These are phyloP conservation scores for Catotricha subobsoleta DNA, from an alignment of 2,888 invertebrate genomes.

Conservation along the genomic window DNA sequence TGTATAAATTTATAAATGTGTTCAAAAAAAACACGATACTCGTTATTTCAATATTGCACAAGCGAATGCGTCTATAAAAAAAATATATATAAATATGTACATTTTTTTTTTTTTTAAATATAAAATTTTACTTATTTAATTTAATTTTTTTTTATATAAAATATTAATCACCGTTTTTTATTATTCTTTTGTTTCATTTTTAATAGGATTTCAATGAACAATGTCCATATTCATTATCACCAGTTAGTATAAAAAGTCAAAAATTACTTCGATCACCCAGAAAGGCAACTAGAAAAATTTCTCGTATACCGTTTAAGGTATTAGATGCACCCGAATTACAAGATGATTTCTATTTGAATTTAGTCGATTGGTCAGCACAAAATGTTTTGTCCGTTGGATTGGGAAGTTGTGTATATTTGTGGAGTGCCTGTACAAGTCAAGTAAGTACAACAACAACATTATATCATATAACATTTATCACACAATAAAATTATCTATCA, in stretches of 20 bases:
- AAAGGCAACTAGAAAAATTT: constrained; percentile 96
- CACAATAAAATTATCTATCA: no score
- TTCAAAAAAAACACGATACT: no score
- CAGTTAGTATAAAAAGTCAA: constrained; percentile 89
- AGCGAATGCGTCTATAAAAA: not conserved
- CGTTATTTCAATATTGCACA: not conserved
- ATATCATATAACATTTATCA: no score
- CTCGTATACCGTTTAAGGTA: constrained; percentile 94
- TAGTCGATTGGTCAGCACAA: constrained; percentile 98
- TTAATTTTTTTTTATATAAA: not conserved
- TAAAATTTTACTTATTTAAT: no score
- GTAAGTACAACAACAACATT: no score
- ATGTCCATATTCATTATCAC: constrained; percentile 85
- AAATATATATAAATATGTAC: not conserved
- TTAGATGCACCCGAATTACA: constrained; percentile 91
- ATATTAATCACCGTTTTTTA: not conserved
- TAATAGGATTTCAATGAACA: constrained; percentile 62
- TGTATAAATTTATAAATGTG: no score
- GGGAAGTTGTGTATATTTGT: constrained; percentile 93
- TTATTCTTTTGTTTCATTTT: constrained; percentile 11
- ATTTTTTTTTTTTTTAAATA: no score
- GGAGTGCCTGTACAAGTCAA: constrained; percentile 98
- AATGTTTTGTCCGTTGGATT: constrained; percentile 96
- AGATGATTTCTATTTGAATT: constrained; percentile 97
- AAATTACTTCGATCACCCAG: constrained; percentile 84